Evolutionary conservation across 2,797 vertebrate genomes (phyloP).

Genomic region (Periparus ater): DNA sequence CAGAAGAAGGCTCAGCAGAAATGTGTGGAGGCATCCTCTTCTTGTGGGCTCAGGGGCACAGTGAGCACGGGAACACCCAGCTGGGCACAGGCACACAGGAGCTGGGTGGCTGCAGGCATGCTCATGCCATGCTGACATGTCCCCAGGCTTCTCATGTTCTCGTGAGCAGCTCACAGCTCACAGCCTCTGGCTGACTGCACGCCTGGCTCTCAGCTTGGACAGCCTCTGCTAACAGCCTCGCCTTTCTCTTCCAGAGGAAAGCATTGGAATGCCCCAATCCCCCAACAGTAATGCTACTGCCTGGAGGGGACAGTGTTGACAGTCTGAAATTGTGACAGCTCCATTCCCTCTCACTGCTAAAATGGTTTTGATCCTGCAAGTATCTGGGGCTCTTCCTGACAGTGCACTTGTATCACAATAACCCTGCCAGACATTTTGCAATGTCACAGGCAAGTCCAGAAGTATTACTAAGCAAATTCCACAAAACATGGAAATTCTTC

Average conservation of each 20-base stretch:
- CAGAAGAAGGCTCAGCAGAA: background rate
- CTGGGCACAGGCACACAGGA: background rate
- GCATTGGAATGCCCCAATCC: background rate
- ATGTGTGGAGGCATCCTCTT: accelerated
- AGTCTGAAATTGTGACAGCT: background rate
- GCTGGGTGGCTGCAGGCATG: background rate
- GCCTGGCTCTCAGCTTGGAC: background rate
- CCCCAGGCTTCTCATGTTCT: background rate
- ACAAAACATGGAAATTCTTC: background rate
- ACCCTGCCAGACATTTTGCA: background rate
- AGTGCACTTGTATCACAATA: background rate
- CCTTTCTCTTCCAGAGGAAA: background rate
- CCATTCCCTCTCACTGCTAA: background rate
- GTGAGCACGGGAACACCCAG: accelerated
- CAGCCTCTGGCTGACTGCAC: background rate
- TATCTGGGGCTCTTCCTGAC: background rate
- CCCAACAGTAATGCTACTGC: background rate
- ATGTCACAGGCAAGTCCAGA: background rate
- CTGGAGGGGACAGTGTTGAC: background rate
- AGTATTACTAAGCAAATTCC: background rate
- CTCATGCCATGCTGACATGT: background rate
- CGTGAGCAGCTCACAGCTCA: background rate
- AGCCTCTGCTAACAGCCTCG: background rate
- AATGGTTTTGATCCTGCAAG: background rate
- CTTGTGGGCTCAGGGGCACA: background rate